Evolutionary conservation across 1,140 invertebrate genomes (phyloP).

Genomic region (Drosophila kurseongensis): DNA sequence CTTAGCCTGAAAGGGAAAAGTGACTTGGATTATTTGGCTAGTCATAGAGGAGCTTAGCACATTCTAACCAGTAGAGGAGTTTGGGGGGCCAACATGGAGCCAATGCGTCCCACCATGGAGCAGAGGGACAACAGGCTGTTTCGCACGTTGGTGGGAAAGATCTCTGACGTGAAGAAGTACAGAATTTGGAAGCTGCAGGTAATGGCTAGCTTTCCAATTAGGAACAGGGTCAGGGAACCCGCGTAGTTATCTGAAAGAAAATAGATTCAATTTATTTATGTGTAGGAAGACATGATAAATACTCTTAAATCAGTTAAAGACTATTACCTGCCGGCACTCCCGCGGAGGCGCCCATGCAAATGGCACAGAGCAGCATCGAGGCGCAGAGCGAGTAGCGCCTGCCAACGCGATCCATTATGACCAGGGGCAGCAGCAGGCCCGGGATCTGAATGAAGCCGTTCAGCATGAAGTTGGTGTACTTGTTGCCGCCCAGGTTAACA

Average conservation of each 20-base stretch:
- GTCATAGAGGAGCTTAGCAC: too few species aligned
- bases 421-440: conserved; percentile 88
- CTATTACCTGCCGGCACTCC: conserved; percentile 55
- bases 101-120: conserved; percentile 89
- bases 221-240: conserved; percentile 86
- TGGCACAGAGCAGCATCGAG: conserved; percentile 87
- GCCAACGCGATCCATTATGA: conserved; percentile 88
- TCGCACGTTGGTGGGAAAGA: conserved; percentile 89
- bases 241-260: conserved; percentile 68
- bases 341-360: conserved; percentile 76
- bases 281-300: too few species aligned
- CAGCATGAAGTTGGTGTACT: conserved; percentile 89
- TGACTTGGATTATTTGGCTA: not conserved
- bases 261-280: not conserved
- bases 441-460: conserved; percentile 90
- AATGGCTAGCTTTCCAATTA: conserved; percentile 91
- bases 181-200: conserved; percentile 89
- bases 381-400: conserved; percentile 87
- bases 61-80: conserved; percentile 85
- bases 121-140: conserved; percentile 87
- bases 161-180: conserved; percentile 89
- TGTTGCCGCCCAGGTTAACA: conserved; percentile 89
- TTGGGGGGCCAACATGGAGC: conserved; percentile 89
- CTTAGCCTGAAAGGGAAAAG: conserved; percentile 51
- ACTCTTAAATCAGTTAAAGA: not conserved